phyloP scores from a whole-genome alignment of 2,797 vertebrate species.

The Sternarchorhynchus goeldii region DNA sequence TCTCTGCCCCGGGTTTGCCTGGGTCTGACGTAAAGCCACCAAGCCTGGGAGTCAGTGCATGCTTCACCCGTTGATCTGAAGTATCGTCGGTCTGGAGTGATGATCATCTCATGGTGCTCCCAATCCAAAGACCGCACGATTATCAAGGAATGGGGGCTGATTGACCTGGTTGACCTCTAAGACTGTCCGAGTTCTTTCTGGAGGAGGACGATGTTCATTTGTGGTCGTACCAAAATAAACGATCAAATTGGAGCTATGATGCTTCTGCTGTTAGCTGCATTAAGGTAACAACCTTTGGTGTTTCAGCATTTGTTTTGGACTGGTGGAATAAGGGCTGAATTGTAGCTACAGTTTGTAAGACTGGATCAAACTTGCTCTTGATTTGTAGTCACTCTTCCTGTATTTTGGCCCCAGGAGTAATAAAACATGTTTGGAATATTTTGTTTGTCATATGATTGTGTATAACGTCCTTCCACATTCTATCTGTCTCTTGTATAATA shows the following conservation, averaged over 20 bases:
- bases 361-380: not conserved
- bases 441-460: slow-evolving; percentile 38
- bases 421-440: slow-evolving; percentile 25
- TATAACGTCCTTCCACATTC: slow-evolving; percentile 17
- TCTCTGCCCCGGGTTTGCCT: slow-evolving; percentile 16
- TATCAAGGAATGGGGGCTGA: too few species aligned
- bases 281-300: slow-evolving; percentile 29
- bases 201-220: not conserved
- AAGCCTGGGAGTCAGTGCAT: not conserved
- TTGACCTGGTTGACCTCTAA: not conserved
- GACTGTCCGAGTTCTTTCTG: slow-evolving; percentile 5
- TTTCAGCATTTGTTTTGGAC: slow-evolving; percentile 1
- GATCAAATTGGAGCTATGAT: slow-evolving; percentile 3
- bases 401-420: not conserved
- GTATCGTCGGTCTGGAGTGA: not conserved
- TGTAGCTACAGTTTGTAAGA: slow-evolving; percentile 1
- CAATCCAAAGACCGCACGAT: not conserved
- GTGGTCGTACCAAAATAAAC: slow-evolving; percentile 25
- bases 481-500: not conserved
- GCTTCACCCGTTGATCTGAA: not conserved
- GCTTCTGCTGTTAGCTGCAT: slow-evolving; percentile 34
- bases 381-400: not conserved
- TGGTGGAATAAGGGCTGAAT: slow-evolving; percentile 1
- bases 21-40: slow-evolving; percentile 19
- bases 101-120: not conserved